Evolutionary conservation across 2,888 invertebrate genomes (phyloP).

Genomic region (Rhorus exstirpatorius): DNA sequence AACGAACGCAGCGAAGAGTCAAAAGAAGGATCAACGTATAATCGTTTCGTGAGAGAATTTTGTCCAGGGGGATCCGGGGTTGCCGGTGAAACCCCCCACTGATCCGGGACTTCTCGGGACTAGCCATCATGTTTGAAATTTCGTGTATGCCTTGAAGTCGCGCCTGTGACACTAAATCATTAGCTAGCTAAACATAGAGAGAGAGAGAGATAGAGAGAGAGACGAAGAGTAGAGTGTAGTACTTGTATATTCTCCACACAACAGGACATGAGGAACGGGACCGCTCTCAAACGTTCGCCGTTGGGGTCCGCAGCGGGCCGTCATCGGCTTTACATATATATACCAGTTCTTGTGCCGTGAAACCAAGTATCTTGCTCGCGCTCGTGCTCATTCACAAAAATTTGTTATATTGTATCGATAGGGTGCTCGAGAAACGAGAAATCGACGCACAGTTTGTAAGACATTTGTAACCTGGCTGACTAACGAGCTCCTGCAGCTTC

Average conservation of each 20-base stretch:
- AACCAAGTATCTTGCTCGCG: conserved; percentile 44
- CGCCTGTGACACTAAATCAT: conserved; percentile 82
- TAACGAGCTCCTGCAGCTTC: conserved; percentile 66
- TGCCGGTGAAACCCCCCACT: conserved; percentile 78
- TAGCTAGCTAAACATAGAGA: conserved; percentile 83
- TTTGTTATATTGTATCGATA: conserved; percentile 69
- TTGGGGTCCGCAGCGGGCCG: conserved; percentile 84
- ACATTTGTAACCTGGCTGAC: conserved; percentile 80
- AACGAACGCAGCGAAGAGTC: conserved; percentile 57
- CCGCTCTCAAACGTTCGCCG: conserved; percentile 82
- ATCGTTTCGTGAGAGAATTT: conserved; percentile 85
- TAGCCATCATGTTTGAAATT: conserved; percentile 77
- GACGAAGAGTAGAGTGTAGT: conserved; percentile 66
- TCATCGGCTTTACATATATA: conserved; percentile 70
- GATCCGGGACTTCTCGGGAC: conserved; percentile 76
- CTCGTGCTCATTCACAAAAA: conserved; percentile 44
- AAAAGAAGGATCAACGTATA: conserved; percentile 76
- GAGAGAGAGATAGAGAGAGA: conserved; percentile 73
- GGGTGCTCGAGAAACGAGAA: conserved; percentile 80
- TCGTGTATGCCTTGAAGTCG: conserved; percentile 72
- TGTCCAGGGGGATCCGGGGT: conserved; percentile 55
- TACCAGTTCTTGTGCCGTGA: conserved; percentile 1
- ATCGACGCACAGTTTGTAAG: conserved; percentile 82
- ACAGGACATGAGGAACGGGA: conserved; percentile 72
- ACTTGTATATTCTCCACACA: conserved; percentile 58